phyloP scores from a whole-genome alignment of 2,888 invertebrate species.

The Atethmia centrago region DNA sequence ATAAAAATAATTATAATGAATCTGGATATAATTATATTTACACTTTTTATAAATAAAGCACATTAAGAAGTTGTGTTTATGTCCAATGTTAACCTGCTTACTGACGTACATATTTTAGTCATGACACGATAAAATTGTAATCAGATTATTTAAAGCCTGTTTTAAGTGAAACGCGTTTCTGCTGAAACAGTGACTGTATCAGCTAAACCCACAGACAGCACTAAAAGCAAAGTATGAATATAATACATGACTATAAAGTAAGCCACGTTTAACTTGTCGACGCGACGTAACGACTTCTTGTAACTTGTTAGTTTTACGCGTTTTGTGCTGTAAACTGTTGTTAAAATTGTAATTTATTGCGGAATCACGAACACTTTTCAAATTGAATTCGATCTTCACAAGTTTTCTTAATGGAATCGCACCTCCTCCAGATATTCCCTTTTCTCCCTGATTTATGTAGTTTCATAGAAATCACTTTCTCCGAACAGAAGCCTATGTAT shows the following conservation, averaged over 20 bases:
- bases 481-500: background rate
- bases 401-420: no score
- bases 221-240: background rate
- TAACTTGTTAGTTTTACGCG: constrained; percentile 18
- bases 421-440: background rate
- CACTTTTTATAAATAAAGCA: no score
- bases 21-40: no score
- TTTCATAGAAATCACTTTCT: constrained; percentile 6
- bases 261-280: constrained; percentile 19
- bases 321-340: constrained; percentile 17
- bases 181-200: constrained; percentile 13
- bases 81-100: no score
- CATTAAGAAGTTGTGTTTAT: no score
- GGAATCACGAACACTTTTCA: constrained; percentile 13
- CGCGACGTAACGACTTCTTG: constrained; percentile 19
- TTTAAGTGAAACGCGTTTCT: constrained; percentile 24
- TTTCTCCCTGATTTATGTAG: background rate
- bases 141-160: constrained; percentile 41
- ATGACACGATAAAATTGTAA: constrained; percentile 38
- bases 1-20: no score
- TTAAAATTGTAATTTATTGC: constrained; percentile 29
- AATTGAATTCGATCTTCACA: background rate
- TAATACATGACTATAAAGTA: constrained; percentile 1
- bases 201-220: background rate
- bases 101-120: no score